Evolutionary conservation across 1,140 invertebrate genomes (phyloP).

Genomic region (Lepidostoma basale): DNA sequence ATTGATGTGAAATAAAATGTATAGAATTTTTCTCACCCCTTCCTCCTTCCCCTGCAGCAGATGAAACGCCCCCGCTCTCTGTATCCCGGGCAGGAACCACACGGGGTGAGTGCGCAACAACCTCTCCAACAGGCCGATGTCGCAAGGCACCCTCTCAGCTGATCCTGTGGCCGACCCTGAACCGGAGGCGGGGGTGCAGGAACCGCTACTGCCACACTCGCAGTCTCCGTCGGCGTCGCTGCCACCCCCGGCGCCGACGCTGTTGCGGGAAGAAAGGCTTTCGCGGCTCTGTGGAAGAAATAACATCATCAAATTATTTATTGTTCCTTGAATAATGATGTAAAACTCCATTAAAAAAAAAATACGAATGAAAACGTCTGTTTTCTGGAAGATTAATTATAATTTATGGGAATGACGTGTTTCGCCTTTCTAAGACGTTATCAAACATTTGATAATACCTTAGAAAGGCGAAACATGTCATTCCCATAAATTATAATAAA

Average conservation of each 20-base stretch:
- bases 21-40: slow-evolving; percentile 80
- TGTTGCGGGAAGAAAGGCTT: slow-evolving; percentile 49
- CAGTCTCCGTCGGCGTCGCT: slow-evolving; percentile 49
- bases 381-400: too few species aligned
- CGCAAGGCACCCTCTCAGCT: slow-evolving; percentile 67
- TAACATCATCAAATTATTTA: too few species aligned
- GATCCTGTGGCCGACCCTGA: slow-evolving; percentile 53
- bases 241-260: slow-evolving; percentile 11
- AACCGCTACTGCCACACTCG: slow-evolving; percentile 58
- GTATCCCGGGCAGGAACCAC: slow-evolving; percentile 94
- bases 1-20: too few species aligned
- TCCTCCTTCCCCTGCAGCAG: slow-evolving; percentile 91
- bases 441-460: too few species aligned
- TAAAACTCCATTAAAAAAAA: too few species aligned
- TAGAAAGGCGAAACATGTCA: too few species aligned
- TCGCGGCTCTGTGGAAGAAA: slow-evolving; percentile 57
- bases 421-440: too few species aligned
- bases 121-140: slow-evolving; percentile 84
- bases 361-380: too few species aligned
- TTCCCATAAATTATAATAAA: too few species aligned
- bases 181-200: slow-evolving; percentile 52
- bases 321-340: too few species aligned
- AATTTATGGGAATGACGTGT: too few species aligned
- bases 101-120: slow-evolving; percentile 90
- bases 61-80: slow-evolving; percentile 89